These are phyloP conservation scores for Montipora capitata DNA, from an alignment of 92 coral and sea anemone species.

Conservation along the genomic window DNA sequence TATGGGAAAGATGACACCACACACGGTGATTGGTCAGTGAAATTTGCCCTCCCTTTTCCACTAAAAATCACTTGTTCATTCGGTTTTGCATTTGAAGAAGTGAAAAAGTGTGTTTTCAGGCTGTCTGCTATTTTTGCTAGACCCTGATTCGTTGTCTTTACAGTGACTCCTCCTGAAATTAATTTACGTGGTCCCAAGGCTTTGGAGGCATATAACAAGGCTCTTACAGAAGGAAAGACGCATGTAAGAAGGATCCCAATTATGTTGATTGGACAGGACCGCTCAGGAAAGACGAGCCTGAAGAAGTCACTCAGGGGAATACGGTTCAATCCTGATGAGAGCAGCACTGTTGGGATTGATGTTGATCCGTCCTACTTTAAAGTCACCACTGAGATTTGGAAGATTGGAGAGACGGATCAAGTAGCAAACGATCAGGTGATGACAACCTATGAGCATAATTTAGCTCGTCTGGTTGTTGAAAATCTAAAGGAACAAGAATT, in stretches of 20 bases:
- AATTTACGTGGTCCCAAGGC: constrained; percentile 49
- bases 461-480: constrained; percentile 24
- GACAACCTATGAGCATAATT: constrained; percentile 21
- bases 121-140: background rate
- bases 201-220: constrained; percentile 47
- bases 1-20: too few relatives aligned
- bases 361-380: constrained; percentile 31
- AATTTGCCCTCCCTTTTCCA: background rate
- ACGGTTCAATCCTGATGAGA: constrained; percentile 28
- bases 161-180: constrained; percentile 64
- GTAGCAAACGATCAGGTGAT: background rate
- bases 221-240: constrained; percentile 58
- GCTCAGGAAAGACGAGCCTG: constrained; percentile 66
- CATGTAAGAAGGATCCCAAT: constrained; percentile 46
- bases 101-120: background rate
- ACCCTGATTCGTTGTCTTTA: background rate
- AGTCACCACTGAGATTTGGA: constrained; percentile 49
- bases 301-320: constrained; percentile 52
- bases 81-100: background rate
- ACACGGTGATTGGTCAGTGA: too few relatives aligned
- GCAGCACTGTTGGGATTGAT: constrained; percentile 45
- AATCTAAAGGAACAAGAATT: background rate
- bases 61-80: background rate
- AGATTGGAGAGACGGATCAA: constrained; percentile 2
- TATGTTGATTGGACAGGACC: constrained; percentile 69